Conservation (phyloP, 2,888 invertebrate species). For the Mylabris sibirica region DNA sequence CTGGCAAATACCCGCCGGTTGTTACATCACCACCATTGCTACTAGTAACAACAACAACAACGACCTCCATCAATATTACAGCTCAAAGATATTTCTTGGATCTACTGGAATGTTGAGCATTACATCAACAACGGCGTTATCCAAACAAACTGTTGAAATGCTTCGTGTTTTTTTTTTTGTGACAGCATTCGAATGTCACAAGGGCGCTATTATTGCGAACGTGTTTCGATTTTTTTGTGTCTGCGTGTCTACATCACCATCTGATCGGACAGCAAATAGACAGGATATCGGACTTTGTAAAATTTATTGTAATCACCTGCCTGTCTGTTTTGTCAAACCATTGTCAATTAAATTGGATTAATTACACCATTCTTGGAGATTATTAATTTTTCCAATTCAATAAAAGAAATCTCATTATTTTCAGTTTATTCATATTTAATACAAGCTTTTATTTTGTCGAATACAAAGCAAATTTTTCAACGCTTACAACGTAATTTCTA, state of each 20-base stretch:
- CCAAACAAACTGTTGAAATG: not conserved
- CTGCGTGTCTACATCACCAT: constrained; percentile 24
- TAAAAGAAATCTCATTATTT: not conserved
- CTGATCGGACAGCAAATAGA: constrained; percentile 28
- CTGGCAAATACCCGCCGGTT: constrained; percentile 17
- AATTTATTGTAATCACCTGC: constrained; percentile 23
- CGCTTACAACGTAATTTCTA: no score
- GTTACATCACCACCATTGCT: not conserved
- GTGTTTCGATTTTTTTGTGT: constrained; percentile 28
- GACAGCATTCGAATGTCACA: not conserved
- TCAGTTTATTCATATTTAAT: not conserved
- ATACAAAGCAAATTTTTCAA: no score
- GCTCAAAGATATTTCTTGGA: not conserved
- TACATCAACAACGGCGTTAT: not conserved
- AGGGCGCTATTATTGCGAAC: constrained; percentile 32
- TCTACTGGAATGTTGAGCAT: not conserved
- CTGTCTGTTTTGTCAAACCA: not conserved
- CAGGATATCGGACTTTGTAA: constrained; percentile 2
- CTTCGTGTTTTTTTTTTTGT: not conserved
- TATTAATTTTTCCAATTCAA: not conserved
- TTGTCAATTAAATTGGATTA: not conserved
- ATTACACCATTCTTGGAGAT: not conserved
- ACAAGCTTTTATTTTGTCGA: no score
- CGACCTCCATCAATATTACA: not conserved
- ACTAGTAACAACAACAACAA: not conserved